Conservation (phyloP, 2,888 invertebrate genomes). For the Athalia circularis region DNA sequence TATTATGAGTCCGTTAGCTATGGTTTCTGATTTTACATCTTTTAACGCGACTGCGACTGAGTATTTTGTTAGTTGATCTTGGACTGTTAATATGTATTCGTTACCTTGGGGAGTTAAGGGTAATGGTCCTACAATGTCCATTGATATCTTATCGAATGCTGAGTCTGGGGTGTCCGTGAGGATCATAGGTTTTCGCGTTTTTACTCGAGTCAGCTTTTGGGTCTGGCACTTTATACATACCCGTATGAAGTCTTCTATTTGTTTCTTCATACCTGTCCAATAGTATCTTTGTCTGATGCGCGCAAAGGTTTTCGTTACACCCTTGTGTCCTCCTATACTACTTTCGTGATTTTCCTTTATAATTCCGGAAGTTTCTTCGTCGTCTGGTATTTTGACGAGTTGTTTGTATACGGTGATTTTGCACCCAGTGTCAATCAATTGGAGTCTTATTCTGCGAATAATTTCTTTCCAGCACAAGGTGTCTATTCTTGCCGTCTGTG, state of each 20-base stretch:
- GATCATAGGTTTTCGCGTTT: constrained; percentile 48
- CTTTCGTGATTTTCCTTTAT: constrained; percentile 32
- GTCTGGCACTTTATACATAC: constrained; percentile 45
- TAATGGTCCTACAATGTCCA: constrained; percentile 50
- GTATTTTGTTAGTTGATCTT: constrained; percentile 39
- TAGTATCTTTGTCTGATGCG: constrained; percentile 38
- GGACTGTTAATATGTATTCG: constrained; percentile 35
- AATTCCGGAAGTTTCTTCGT: constrained; percentile 14
- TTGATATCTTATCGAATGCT: constrained; percentile 46
- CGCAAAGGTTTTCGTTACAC: constrained; percentile 44
- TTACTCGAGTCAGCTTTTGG: constrained; percentile 46
- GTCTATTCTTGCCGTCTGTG: constrained; percentile 34
- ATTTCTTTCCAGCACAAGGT: constrained; percentile 34
- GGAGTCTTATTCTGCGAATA: background rate
- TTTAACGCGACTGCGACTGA: constrained; percentile 23
- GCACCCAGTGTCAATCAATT: background rate
- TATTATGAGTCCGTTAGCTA: constrained; percentile 28
- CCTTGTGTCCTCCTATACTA: constrained; percentile 48
- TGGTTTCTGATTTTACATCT: background rate
- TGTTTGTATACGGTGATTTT: constrained; percentile 44
- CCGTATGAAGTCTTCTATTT: constrained; percentile 38
- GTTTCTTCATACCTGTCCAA: constrained; percentile 36
- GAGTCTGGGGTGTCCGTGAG: constrained; percentile 48
- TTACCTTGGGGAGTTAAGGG: constrained; percentile 14
- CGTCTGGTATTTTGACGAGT: constrained; percentile 13